These are phyloP conservation scores for Miltochrista miniata DNA, from an alignment of 2,888 invertebrate species.

Conservation along the genomic window DNA sequence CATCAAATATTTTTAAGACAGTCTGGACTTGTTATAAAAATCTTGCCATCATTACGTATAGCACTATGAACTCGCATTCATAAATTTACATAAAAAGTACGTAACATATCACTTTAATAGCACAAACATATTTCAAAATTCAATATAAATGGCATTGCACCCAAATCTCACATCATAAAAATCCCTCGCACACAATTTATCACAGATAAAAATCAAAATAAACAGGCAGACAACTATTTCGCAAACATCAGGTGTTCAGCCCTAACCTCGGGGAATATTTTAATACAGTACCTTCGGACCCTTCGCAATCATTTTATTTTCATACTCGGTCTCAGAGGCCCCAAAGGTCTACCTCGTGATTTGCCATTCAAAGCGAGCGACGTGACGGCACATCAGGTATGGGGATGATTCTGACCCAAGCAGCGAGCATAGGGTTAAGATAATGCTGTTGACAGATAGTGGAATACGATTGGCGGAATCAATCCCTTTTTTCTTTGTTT, in stretches of 20 bases:
- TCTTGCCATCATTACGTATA: no score
- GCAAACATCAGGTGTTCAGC: slow-evolving; percentile 74
- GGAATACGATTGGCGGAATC: slow-evolving; percentile 62
- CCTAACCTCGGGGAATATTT: slow-evolving; percentile 73
- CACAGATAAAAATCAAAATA: slow-evolving; percentile 64
- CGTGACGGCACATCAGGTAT: slow-evolving; percentile 73
- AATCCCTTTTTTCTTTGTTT: slow-evolving; percentile 47
- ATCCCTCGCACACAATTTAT: slow-evolving; percentile 53
- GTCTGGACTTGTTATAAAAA: no score
- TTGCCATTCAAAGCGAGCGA: slow-evolving; percentile 77
- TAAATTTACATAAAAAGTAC: no score
- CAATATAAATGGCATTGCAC: slow-evolving; percentile 23
- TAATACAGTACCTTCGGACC: slow-evolving; percentile 71
- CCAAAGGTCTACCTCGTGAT: slow-evolving; percentile 80
- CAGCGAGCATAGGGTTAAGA: slow-evolving; percentile 60
- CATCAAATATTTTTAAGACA: no score
- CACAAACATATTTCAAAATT: neutral
- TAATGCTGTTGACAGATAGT: slow-evolving; percentile 75
- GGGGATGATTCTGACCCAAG: slow-evolving; percentile 54
- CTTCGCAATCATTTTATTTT: slow-evolving; percentile 82
- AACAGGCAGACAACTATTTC: slow-evolving; percentile 59
- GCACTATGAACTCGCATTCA: no score
- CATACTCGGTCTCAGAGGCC: slow-evolving; percentile 75
- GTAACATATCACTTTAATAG: neutral
- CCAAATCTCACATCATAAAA: slow-evolving; percentile 34